These are phyloP conservation scores for Tauraco erythrolophus DNA, from an alignment of 2,113 vertebrate species.

Conservation along the genomic window DNA sequence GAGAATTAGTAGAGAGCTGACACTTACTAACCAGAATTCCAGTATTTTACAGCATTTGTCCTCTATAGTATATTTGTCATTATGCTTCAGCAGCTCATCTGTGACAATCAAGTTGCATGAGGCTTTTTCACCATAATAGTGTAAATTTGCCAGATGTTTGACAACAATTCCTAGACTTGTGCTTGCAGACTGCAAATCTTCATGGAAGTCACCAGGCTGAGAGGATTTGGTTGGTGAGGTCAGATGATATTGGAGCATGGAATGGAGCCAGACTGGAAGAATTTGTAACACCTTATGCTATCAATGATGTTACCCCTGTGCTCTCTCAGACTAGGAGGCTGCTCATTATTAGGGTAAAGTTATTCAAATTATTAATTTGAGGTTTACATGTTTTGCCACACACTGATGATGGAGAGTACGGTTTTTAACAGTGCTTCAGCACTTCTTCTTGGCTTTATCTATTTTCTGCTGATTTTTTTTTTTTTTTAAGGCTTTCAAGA, in stretches of 20 bases:
- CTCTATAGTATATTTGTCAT: neutral
- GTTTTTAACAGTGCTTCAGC: slow-evolving; percentile 40
- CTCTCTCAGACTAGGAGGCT: neutral
- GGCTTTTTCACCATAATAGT: neutral
- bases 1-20: neutral
- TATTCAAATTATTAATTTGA: slow-evolving; percentile 48
- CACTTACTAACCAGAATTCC: neutral
- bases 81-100: neutral
- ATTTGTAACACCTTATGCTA: slow-evolving; percentile 23
- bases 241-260: neutral
- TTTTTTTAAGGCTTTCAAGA: slow-evolving; percentile 66
- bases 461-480: slow-evolving; percentile 8
- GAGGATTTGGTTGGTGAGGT: neutral
- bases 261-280: neutral
- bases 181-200: neutral
- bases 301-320: slow-evolving; percentile 32
- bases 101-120: neutral
- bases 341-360: slow-evolving; percentile 35
- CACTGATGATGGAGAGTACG: neutral
- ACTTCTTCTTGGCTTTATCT: slow-evolving; percentile 58
- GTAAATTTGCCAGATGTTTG: neutral
- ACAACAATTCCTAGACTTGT: neutral
- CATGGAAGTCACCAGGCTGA: neutral
- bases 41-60: neutral
- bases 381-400: slow-evolving; percentile 17